Evolutionary conservation across 2,113 vertebrate genomes (phyloP).

Genomic region (Litocranius walleri): DNA sequence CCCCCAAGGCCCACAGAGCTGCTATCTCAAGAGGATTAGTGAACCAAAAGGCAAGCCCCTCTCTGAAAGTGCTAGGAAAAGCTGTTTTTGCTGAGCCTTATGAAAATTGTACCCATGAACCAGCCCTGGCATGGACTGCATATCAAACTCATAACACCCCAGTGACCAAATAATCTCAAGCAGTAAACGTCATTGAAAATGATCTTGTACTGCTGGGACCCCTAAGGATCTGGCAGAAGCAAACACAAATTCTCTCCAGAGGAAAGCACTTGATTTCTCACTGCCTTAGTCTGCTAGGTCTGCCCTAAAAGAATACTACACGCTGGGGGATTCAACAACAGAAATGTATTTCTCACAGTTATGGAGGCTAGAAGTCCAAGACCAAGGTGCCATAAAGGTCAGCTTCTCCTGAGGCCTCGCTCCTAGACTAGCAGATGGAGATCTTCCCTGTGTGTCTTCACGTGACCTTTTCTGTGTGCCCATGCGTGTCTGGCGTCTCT

Average conservation of each 20-base stretch:
- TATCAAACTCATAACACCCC: not conserved
- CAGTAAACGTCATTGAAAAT: not conserved
- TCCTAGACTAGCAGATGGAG: not conserved
- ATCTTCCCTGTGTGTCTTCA: not conserved
- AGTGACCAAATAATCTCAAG: not conserved
- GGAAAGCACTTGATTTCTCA: not conserved
- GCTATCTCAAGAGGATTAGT: not conserved
- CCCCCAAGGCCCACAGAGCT: not conserved
- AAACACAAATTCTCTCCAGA: not conserved
- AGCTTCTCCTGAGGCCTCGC: not conserved
- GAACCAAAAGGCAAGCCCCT: not conserved
- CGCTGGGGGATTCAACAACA: not conserved
- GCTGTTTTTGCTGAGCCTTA: not conserved
- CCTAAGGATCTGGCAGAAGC: not conserved
- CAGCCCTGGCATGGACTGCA: not conserved
- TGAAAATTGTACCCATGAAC: not conserved
- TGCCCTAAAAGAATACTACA: not conserved
- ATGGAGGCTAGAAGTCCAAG: not conserved
- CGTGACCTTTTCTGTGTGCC: not conserved
- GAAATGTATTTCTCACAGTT: not conserved
- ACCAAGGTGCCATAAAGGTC: not conserved
- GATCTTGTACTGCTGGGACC: not conserved
- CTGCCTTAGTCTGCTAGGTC: not conserved
- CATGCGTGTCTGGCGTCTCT: not conserved
- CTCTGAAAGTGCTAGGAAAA: not conserved